Evolutionary conservation across 1,140 invertebrate genomes (phyloP).

Genomic region (Zaprionus camerounensis): DNA sequence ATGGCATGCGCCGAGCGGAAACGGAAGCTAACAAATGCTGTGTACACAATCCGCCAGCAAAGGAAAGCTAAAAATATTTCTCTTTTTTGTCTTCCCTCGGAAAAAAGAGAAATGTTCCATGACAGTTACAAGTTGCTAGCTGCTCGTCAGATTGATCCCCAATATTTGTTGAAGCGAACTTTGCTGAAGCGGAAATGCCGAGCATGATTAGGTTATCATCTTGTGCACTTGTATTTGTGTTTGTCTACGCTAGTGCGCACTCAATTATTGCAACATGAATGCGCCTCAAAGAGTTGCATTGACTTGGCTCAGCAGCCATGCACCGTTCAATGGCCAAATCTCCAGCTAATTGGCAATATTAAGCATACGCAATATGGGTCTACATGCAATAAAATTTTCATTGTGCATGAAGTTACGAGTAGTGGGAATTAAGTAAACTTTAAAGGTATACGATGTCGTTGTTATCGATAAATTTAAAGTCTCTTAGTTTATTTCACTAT

Average conservation of each 20-base stretch:
- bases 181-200: constrained; percentile 37
- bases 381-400: not conserved
- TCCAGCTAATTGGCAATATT: constrained; percentile 6
- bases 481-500: too few species aligned
- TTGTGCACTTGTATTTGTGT: constrained; percentile 20
- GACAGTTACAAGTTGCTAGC: constrained; percentile 20
- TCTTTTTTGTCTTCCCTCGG: not conserved
- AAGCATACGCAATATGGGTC: not conserved
- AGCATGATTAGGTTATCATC: constrained; percentile 30
- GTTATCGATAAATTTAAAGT: not conserved
- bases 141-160: constrained; percentile 55
- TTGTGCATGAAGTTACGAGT: not conserved
- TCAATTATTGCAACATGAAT: constrained; percentile 21
- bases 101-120: constrained; percentile 11
- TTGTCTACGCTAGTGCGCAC: constrained; percentile 19
- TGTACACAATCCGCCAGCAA: constrained; percentile 9
- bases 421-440: not conserved
- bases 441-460: not conserved
- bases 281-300: constrained; percentile 14
- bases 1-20: constrained; percentile 33
- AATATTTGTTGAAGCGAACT: constrained; percentile 43
- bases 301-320: not conserved
- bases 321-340: not conserved
- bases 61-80: constrained; percentile 8
- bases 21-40: constrained; percentile 52